Conservation (phyloP, 2,797 vertebrate species). For the Bradypodion pumilum region DNA sequence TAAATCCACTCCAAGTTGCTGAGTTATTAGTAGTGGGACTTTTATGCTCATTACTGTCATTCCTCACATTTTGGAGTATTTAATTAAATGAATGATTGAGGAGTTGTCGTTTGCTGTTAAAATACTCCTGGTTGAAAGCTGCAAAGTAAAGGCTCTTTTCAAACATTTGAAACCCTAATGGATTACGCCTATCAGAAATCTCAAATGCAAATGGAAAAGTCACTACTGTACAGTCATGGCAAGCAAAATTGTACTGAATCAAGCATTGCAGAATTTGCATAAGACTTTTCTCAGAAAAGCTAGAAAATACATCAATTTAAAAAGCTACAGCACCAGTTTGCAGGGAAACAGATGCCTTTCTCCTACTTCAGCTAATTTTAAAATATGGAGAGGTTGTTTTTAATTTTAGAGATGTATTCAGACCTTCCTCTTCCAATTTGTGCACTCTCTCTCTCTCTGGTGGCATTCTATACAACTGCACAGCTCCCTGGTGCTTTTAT, state of each 20-base stretch:
- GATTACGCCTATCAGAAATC: constrained; percentile 4
- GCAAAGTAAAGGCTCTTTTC: constrained; percentile 56
- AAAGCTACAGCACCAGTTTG: constrained; percentile 41
- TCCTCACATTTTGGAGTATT: constrained; percentile 56
- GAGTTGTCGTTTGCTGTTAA: constrained; percentile 29
- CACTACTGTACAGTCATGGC: constrained; percentile 1
- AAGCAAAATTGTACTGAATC: constrained; percentile 19
- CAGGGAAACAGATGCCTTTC: constrained; percentile 20
- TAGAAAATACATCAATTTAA: constrained; percentile 3
- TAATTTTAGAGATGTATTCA: constrained; percentile 30
- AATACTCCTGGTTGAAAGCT: constrained; percentile 28
- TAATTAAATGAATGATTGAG: constrained; percentile 58
- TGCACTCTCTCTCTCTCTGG: too few species aligned
- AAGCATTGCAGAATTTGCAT: constrained; percentile 10
- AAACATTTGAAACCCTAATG: not conserved
- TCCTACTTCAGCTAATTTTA: constrained; percentile 35
- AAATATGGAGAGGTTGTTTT: constrained; percentile 36
- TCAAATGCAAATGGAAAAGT: not conserved
- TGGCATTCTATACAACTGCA: constrained; percentile 30
- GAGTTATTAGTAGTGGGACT: constrained; percentile 54
- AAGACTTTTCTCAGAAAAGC: constrained; percentile 40
- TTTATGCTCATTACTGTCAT: constrained; percentile 54
- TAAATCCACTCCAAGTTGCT: constrained; percentile 55
- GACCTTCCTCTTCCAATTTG: constrained; percentile 29
- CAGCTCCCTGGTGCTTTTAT: constrained; percentile 48